A percentile compares a stretch with the other conserved stretches of the same genome.
Conservation (phyloP, 2,888 invertebrate species). For the Tipula unca region DNA sequence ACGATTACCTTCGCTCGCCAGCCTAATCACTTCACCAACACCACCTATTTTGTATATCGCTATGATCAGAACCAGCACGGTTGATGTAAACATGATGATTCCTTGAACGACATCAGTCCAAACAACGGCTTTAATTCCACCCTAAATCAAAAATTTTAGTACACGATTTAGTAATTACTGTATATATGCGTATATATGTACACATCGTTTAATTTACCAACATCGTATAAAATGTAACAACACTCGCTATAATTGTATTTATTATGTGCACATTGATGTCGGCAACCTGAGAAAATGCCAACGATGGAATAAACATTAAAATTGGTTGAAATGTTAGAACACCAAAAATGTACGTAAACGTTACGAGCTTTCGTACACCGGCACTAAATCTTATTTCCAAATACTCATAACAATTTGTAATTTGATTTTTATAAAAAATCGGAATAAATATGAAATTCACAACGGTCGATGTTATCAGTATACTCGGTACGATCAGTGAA, state of each 20-base stretch:
- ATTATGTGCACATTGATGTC: constrained; percentile 48
- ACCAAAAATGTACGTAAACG: constrained; percentile 33
- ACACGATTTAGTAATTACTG: background rate
- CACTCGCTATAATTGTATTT: constrained; percentile 44
- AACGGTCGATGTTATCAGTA: constrained; percentile 32
- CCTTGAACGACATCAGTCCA: constrained; percentile 31
- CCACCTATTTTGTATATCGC: constrained; percentile 41
- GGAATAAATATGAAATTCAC: constrained; percentile 38
- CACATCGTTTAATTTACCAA: constrained; percentile 28
- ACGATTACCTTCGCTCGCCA: constrained; percentile 37
- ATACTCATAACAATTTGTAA: constrained; percentile 41
- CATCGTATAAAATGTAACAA: constrained; percentile 52
- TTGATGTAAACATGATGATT: constrained; percentile 39
- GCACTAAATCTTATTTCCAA: constrained; percentile 37
- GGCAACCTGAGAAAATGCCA: constrained; percentile 41
- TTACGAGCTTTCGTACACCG: constrained; percentile 33
- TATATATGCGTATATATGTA: too few species aligned
- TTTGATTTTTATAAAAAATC: constrained; percentile 39
- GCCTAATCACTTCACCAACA: constrained; percentile 34
- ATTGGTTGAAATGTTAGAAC: constrained; percentile 35
- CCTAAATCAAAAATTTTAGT: constrained; percentile 25
- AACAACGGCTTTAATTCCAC: constrained; percentile 47
- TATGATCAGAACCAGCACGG: constrained; percentile 37
- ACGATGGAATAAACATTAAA: constrained; percentile 35
- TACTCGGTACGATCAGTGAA: constrained; percentile 34